Evolutionary conservation across 1,140 invertebrate species (phyloP).

Genomic region (Homarus americanus): DNA sequence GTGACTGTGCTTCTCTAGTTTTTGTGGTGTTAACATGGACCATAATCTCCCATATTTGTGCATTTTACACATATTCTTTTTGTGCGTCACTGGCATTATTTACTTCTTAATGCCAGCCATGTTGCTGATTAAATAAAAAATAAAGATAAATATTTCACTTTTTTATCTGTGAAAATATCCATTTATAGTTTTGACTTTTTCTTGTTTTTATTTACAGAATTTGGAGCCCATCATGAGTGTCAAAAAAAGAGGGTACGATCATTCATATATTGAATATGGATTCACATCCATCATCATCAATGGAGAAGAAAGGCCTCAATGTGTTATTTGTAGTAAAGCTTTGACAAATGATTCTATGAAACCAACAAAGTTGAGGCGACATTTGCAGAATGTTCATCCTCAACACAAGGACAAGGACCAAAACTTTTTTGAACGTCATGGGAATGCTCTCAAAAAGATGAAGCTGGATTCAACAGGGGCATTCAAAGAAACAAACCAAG

Average conservation of each 20-base stretch:
- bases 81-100: too few species aligned
- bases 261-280: slow-evolving; percentile 33
- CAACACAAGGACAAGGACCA: slow-evolving; percentile 7
- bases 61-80: too few species aligned
- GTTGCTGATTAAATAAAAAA: too few species aligned
- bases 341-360: slow-evolving; percentile 46
- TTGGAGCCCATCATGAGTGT: background rate
- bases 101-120: too few species aligned
- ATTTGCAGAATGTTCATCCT: slow-evolving; percentile 39
- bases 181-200: background rate
- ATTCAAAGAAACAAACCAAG: slow-evolving; percentile 13
- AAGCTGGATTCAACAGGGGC: slow-evolving; percentile 7
- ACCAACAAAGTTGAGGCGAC: slow-evolving; percentile 34
- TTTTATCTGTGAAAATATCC: too few species aligned
- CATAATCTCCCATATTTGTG: too few species aligned
- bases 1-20: too few species aligned
- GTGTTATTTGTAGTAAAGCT: slow-evolving; percentile 32
- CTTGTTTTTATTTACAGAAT: background rate
- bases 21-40: too few species aligned
- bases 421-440: slow-evolving; percentile 43
- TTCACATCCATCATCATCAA: slow-evolving; percentile 37
- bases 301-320: slow-evolving; percentile 44
- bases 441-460: slow-evolving; percentile 31
- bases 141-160: too few species aligned
- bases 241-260: background rate